These are phyloP conservation scores for Geophilus truncorum DNA, from an alignment of 2,888 invertebrate species.

Conservation along the genomic window DNA sequence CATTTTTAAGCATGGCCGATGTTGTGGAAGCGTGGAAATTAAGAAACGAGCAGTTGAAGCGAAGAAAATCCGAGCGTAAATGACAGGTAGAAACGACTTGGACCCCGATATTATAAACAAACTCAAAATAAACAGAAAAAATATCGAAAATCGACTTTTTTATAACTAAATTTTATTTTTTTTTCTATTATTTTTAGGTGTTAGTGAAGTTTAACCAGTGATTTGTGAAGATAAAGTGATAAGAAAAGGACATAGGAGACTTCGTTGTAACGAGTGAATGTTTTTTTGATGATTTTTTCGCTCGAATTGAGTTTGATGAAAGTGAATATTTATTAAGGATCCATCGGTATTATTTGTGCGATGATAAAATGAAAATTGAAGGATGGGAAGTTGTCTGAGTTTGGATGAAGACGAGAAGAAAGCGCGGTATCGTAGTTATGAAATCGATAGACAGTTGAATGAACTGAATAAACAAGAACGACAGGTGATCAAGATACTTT, in stretches of 20 bases:
- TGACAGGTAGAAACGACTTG: background rate
- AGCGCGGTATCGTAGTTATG: constrained; percentile 58
- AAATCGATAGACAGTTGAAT: constrained; percentile 58
- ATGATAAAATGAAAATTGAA: constrained; percentile 9
- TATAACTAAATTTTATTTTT: background rate
- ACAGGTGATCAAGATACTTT: constrained; percentile 59
- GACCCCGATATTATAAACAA: background rate
- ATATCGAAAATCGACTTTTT: background rate
- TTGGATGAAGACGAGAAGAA: constrained; percentile 58
- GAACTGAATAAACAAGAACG: constrained; percentile 57
- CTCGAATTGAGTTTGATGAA: background rate
- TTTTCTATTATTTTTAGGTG: background rate
- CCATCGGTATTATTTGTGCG: background rate
- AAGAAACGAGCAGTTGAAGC: background rate
- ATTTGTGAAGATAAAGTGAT: background rate
- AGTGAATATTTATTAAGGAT: background rate
- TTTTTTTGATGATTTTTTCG: background rate
- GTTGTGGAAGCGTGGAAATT: background rate
- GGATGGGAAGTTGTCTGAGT: constrained; percentile 61
- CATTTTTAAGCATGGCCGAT: background rate
- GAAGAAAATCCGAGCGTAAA: background rate
- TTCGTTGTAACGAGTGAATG: background rate
- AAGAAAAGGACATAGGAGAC: background rate
- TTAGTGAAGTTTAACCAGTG: background rate
- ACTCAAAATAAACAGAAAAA: background rate